A percentile compares a stretch with the other conserved stretches of the same genome.
Evolutionary conservation across 2,113 vertebrate genomes (phyloP).

Genomic region (Phoenicopterus ruber): DNA sequence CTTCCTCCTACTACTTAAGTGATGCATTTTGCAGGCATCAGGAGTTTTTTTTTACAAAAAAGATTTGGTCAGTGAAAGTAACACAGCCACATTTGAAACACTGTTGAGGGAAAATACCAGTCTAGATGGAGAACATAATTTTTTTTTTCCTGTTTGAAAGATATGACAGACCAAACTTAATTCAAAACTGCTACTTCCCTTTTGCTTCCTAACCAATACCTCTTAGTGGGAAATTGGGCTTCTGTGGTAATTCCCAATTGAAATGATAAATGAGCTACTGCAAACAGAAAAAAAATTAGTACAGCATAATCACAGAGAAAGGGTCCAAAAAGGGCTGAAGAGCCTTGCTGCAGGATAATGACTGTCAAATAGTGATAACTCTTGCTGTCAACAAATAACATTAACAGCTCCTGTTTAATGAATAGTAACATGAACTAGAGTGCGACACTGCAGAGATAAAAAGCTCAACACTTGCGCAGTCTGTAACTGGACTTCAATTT

Average conservation of each 20-base stretch:
- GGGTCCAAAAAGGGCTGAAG: neutral
- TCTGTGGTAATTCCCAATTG: neutral
- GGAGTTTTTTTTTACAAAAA: neutral
- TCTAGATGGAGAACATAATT: neutral
- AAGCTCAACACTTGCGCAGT: neutral
- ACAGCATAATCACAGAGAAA: neutral
- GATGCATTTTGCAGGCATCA: neutral
- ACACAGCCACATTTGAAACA: neutral
- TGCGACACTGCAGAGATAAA: neutral
- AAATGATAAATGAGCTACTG: constrained; percentile 36
- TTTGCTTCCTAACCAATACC: neutral
- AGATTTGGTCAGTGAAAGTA: neutral
- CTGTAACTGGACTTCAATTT: neutral
- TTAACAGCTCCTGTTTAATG: neutral
- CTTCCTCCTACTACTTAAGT: neutral
- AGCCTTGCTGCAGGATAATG: constrained; percentile 8
- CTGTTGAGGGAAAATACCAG: neutral
- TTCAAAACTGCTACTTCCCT: neutral
- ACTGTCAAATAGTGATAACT: constrained; percentile 7
- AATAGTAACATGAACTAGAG: neutral
- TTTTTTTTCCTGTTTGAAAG: neutral
- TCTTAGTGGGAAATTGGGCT: neutral
- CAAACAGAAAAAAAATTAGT: neutral
- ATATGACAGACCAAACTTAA: neutral
- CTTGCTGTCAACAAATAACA: constrained; percentile 18